Evolutionary conservation across 2,113 vertebrate genomes (phyloP).

Genomic region (Lagopus leucura): DNA sequence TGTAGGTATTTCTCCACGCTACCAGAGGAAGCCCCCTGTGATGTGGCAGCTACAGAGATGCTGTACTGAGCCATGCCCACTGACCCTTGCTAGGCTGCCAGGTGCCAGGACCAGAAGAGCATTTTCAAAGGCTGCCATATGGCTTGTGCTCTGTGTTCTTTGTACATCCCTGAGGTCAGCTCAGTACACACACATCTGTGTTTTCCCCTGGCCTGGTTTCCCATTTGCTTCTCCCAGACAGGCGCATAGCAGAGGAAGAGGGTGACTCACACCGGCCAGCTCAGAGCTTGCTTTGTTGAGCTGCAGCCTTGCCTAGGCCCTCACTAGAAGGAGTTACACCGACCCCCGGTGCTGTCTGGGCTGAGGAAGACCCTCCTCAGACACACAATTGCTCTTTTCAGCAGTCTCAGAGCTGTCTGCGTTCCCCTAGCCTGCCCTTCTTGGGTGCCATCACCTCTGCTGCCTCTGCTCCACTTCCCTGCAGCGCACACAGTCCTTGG

Average conservation of each 20-base stretch:
- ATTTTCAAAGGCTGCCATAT: slow-evolving; percentile 9
- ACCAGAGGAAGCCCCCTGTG: neutral
- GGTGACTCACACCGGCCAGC: slow-evolving; percentile 32
- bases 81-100: neutral
- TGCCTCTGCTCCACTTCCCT: neutral
- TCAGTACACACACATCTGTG: slow-evolving; percentile 43
- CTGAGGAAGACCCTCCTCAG: neutral
- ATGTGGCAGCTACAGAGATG: neutral
- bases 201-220: slow-evolving; percentile 61
- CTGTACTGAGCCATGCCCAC: neutral
- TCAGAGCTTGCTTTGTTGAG: slow-evolving; percentile 57
- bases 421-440: neutral
- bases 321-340: neutral
- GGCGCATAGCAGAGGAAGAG: neutral
- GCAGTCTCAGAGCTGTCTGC: neutral
- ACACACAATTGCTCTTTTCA: neutral
- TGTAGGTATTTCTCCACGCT: neutral
- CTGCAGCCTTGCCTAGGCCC: neutral
- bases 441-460: neutral
- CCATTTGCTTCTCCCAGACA: neutral
- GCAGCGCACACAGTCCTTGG: neutral
- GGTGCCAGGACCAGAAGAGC: neutral
- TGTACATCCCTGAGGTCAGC: slow-evolving; percentile 29
- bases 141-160: neutral
- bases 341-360: neutral